A percentile compares a stretch with the other conserved stretches of the same genome.
These are phyloP conservation scores for Chloroceryle inda DNA, from an alignment of 2,797 vertebrate species.

Conservation along the genomic window DNA sequence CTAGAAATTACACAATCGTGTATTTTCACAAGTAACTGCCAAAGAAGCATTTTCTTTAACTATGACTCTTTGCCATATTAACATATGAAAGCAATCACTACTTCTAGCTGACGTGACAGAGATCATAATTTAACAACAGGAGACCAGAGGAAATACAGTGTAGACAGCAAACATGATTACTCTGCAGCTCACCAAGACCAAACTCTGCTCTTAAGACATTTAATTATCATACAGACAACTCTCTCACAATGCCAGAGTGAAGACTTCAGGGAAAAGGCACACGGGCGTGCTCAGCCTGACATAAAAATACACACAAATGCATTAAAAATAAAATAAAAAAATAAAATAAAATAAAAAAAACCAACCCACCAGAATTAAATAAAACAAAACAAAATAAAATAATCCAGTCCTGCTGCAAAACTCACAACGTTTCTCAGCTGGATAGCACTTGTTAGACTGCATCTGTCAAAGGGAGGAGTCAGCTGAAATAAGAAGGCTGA, in stretches of 20 bases:
- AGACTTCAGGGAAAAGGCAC: not conserved
- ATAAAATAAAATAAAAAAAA: not conserved
- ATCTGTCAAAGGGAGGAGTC: not conserved
- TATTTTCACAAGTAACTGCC: not conserved
- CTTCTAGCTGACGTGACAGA: not conserved
- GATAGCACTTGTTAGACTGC: not conserved
- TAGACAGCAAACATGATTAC: not conserved
- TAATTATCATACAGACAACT: not conserved
- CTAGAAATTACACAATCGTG: not conserved
- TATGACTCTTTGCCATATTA: not conserved
- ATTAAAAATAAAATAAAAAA: not conserved
- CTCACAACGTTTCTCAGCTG: not conserved
- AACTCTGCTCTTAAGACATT: not conserved
- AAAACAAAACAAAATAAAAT: not conserved
- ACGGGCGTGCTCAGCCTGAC: not conserved
- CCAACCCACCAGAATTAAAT: not conserved
- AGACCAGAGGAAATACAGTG: not conserved
- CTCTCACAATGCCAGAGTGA: not conserved
- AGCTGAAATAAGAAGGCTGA: not conserved
- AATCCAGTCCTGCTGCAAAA: not conserved
- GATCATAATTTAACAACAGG: not conserved
- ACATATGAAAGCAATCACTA: not conserved
- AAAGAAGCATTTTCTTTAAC: not conserved
- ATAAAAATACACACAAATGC: not conserved
- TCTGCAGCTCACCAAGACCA: not conserved